These are phyloP conservation scores for Sarcophilus harrisii DNA, from an alignment of 2,797 vertebrate genomes.

Conservation along the genomic window DNA sequence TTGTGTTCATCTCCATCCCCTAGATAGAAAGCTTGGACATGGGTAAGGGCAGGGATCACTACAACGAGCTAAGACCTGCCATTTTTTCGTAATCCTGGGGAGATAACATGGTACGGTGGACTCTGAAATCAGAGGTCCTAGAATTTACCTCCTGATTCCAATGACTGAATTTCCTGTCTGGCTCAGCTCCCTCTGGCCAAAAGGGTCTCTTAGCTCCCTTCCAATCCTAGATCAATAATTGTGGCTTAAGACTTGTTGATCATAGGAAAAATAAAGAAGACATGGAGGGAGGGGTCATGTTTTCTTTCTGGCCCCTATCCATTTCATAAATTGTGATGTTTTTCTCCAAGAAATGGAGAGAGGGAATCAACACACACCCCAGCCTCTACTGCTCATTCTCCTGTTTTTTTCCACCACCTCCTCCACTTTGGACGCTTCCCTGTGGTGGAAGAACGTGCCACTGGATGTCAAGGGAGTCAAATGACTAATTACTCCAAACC, in stretches of 20 bases:
- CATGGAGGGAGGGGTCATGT: background rate
- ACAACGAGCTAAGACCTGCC: background rate
- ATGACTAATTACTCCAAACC: background rate
- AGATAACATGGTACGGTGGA: background rate
- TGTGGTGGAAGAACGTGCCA: background rate
- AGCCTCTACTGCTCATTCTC: background rate
- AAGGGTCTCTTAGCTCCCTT: background rate
- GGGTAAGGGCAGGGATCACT: background rate
- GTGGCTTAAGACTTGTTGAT: background rate
- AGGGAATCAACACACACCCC: background rate
- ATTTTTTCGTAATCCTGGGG: background rate
- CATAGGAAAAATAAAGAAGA: background rate
- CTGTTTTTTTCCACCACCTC: background rate
- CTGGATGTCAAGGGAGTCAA: background rate
- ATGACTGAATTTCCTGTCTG: background rate
- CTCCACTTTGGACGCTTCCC: background rate
- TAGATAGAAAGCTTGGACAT: background rate
- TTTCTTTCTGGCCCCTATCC: background rate
- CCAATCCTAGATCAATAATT: background rate
- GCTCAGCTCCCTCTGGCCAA: background rate
- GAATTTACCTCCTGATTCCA: background rate
- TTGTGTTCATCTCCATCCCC: background rate
- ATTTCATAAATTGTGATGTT: background rate
- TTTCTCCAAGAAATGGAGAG: background rate
- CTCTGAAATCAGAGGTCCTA: background rate